phyloP scores from a whole-genome alignment of 2,113 vertebrate genomes.

The Phrynosoma platyrhinos region DNA sequence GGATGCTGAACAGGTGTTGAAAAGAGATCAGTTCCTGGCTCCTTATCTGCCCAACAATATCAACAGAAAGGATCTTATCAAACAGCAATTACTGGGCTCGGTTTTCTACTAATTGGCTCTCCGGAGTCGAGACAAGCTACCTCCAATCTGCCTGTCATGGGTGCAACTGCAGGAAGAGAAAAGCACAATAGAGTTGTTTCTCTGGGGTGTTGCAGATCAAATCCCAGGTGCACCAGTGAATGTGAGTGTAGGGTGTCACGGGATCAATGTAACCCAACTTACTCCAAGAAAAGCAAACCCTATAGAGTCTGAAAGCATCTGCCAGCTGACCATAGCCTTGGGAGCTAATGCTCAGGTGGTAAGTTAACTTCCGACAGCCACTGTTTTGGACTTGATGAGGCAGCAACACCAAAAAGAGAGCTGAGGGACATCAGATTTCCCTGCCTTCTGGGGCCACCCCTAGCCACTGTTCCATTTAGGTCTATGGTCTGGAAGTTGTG shows the following conservation, averaged over 20 bases:
- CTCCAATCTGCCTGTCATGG: constrained; percentile 51
- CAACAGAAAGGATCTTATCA: constrained; percentile 66
- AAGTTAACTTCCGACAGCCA: neutral
- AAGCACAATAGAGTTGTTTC: constrained; percentile 23
- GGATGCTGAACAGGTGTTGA: neutral
- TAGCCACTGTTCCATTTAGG: neutral
- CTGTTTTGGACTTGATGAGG: too few relatives aligned
- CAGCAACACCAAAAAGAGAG: neutral
- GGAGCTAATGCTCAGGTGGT: neutral
- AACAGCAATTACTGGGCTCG: constrained; percentile 69
- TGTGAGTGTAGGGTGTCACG: too few relatives aligned
- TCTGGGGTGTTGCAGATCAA: constrained; percentile 13
- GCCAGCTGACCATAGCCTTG: too few relatives aligned
- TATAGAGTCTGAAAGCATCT: neutral
- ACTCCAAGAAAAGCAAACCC: neutral
- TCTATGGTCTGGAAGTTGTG: neutral
- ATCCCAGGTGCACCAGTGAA: neutral
- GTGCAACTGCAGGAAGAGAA: constrained; percentile 58
- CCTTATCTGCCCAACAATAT: constrained; percentile 62
- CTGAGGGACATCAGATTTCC: neutral
- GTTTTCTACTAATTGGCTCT: constrained; percentile 80
- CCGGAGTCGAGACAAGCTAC: constrained; percentile 75
- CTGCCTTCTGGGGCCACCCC: too few relatives aligned
- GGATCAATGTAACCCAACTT: too few relatives aligned
- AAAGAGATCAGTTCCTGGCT: constrained; percentile 34